A percentile compares a stretch with the other conserved stretches of the same genome.
Conservation (phyloP, 2,888 invertebrate species). For the Crioceris asparagi region DNA sequence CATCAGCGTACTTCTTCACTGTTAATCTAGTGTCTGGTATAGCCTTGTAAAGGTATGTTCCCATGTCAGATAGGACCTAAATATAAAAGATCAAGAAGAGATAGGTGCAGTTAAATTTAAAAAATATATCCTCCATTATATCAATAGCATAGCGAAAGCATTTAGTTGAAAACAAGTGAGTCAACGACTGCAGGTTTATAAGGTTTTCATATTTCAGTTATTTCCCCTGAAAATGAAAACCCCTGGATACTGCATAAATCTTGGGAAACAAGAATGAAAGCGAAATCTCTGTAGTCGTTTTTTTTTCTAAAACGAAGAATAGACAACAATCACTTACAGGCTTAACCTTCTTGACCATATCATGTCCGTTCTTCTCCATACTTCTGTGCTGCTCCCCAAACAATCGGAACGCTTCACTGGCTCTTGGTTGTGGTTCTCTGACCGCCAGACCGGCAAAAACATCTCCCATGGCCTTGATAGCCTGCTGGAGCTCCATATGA, state of each 20-base stretch:
- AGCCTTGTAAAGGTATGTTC: conserved; percentile 93
- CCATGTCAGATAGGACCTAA: conserved; percentile 84
- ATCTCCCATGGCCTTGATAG: conserved; percentile 87
- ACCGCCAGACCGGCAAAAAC: conserved; percentile 91
- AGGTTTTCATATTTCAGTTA: too few species aligned
- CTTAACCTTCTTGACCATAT: conserved; percentile 81
- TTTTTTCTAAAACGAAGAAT: too few species aligned
- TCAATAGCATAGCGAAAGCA: too few species aligned
- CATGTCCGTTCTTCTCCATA: conserved; percentile 82
- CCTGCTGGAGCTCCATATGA: conserved; percentile 81
- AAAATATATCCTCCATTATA: background rate
- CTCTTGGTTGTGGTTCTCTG: conserved; percentile 87
- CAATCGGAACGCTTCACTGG: conserved; percentile 88
- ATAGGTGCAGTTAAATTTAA: background rate
- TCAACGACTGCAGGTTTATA: too few species aligned
- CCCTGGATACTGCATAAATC: too few species aligned
- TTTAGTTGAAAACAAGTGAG: too few species aligned
- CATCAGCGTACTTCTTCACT: conserved; percentile 95
- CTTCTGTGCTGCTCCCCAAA: conserved; percentile 91
- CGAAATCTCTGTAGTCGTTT: too few species aligned
- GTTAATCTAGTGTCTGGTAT: conserved; percentile 97
- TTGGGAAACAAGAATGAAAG: too few species aligned
- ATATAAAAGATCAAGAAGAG: conserved; percentile 17
- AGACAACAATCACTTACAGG: conserved; percentile 55
- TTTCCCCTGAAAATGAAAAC: too few species aligned